Percentiles rank a stretch among this genome's conserved stretches.
Conservation (phyloP, 2,888 invertebrate species). For the Troides helena region DNA sequence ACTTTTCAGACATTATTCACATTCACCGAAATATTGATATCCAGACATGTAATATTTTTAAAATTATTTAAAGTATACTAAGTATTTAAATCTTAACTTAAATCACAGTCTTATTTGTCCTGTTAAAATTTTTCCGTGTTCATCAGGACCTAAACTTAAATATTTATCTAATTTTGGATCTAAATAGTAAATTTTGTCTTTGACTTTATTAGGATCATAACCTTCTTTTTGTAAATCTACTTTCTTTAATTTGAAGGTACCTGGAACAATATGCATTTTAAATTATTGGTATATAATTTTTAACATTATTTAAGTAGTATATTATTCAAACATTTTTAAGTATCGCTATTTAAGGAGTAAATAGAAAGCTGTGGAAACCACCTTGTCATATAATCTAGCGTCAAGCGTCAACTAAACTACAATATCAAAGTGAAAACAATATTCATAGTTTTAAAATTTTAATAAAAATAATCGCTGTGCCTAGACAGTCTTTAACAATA, state of each 20-base stretch:
- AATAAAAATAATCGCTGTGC: too few relatives aligned
- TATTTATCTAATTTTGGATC: constrained; percentile 85
- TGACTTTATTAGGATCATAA: constrained; percentile 85
- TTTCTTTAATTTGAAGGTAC: constrained; percentile 98
- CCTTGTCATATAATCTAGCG: too few relatives aligned
- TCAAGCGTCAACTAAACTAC: too few relatives aligned
- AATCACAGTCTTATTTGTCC: constrained; percentile 88
- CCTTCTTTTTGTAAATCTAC: constrained; percentile 94
- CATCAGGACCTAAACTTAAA: constrained; percentile 83
- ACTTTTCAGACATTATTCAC: background rate
- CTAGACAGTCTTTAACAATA: too few relatives aligned
- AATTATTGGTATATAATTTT: constrained; percentile 1
- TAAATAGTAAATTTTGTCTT: constrained; percentile 90
- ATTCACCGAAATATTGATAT: background rate
- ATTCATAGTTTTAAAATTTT: too few relatives aligned
- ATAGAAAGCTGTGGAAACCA: background rate
- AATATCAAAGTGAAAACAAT: too few relatives aligned
- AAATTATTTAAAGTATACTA: constrained; percentile 23
- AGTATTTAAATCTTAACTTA: constrained; percentile 29
- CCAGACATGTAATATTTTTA: constrained; percentile 4
- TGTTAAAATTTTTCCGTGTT: constrained; percentile 87
- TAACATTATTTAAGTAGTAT: background rate
- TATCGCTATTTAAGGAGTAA: background rate
- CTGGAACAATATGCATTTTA: constrained; percentile 72
- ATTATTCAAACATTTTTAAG: background rate